Evolutionary conservation across 2,797 vertebrate genomes (phyloP).

Genomic region (Eulemur mongoz): DNA sequence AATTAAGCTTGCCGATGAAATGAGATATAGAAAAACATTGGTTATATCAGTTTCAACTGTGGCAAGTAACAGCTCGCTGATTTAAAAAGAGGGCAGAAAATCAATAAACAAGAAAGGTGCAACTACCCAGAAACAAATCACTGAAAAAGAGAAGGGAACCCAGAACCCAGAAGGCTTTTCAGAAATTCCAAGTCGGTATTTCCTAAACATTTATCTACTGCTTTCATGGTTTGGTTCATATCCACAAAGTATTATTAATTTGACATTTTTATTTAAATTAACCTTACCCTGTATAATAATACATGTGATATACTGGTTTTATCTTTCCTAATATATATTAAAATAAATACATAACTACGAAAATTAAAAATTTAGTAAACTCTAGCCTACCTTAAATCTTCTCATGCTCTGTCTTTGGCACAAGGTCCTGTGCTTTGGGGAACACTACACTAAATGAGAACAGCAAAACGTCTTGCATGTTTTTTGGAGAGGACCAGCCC

Average conservation of each 20-base stretch:
- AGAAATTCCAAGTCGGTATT: neutral
- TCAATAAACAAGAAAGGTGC: conserved; percentile 14
- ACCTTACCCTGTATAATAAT: neutral
- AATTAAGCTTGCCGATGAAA: conserved; percentile 31
- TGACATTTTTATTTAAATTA: neutral
- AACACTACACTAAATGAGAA: neutral
- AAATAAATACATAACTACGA: conserved; percentile 23
- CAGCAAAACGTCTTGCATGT: neutral
- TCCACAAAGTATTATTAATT: neutral
- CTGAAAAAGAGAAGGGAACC: neutral
- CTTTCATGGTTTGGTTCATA: neutral
- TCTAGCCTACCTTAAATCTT: neutral
- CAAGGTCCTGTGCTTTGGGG: neutral
- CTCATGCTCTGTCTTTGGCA: neutral
- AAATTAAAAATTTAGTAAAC: conserved; percentile 33
- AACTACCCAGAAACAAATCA: neutral
- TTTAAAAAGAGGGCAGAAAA: conserved; percentile 37
- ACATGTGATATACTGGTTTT: neutral
- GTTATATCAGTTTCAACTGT: neutral
- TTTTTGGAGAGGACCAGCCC: neutral
- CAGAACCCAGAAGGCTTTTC: neutral
- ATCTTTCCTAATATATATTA: neutral
- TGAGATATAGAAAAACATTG: neutral
- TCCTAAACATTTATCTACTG: neutral
- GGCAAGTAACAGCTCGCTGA: conserved; percentile 1